Base-by-base conservation (phyloP, 2,113 vertebrate genomes). In the Thunnus thynnus region DNA sequence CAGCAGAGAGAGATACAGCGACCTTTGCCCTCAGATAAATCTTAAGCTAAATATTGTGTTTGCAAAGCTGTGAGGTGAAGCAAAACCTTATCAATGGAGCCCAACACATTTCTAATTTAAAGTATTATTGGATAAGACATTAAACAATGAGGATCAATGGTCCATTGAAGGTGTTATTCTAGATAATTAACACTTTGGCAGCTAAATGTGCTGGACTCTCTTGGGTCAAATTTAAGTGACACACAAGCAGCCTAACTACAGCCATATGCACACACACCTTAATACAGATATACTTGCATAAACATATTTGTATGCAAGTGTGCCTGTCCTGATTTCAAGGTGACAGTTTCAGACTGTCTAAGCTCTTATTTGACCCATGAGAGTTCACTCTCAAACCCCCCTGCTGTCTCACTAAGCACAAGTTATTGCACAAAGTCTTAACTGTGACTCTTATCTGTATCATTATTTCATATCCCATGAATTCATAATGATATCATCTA, bases 381-480 rank as follows among this genome's bases (percentile, higher is more conserved):
- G 82, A 82, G 10, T 74, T 82, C 73, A n/a, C 62, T 60, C 74
- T 51, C 51, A 58, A 55, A 4, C 32, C 41, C 54, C 41, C 36
- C 46, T 52, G 69, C 81, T 78, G 60, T 83, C 74, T 67, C 62
- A 22, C 70, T 71, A 58, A 81, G 51, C 64, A 77, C 72, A 84
- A 72, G 41, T 80, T 86, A 85, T 66, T 78, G 72, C 66, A 20
- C 14, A 17, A 17, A 72, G 67, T 47, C 56, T 84, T 88, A 79
- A 91, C 68, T 79, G 66, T 84, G 66, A 88, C 73, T 84, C 30
- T 84, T 80, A 87, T 86, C 79, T 80, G 67, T 84, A 78, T 90
- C 73, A 84, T 91, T 85, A 87, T 91, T 92, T 86, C 69, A 85
- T 86, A 80, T 85, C 69, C 78, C 58, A 83, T 88, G 81, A 89